A percentile compares a stretch with the other conserved stretches of the same genome.
Evolutionary conservation across 2,797 vertebrate species (phyloP).

Genomic region (Glyptemys insculpta): DNA sequence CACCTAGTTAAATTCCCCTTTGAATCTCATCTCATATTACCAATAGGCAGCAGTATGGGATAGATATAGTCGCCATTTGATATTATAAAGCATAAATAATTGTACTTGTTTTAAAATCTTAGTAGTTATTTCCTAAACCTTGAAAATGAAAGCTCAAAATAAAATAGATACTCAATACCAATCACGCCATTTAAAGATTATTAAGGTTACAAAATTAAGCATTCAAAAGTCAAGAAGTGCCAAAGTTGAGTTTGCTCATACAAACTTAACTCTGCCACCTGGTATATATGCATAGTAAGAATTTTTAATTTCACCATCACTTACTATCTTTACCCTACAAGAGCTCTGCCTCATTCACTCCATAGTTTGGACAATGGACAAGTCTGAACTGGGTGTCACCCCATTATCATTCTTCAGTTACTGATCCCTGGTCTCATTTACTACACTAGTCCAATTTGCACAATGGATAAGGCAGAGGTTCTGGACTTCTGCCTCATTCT

Average conservation of each 20-base stretch:
- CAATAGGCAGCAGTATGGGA: conserved; percentile 22
- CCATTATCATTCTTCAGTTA: background rate
- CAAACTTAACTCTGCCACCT: background rate
- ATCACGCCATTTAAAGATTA: background rate
- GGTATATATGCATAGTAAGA: background rate
- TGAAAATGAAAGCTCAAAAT: background rate
- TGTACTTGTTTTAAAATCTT: conserved; percentile 18
- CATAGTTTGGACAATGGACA: background rate
- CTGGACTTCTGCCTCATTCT: background rate
- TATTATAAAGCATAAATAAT: conserved; percentile 34
- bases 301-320: background rate
- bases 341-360: background rate
- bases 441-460: background rate
- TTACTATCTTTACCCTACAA: background rate
- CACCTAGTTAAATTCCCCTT: background rate
- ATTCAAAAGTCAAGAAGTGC: background rate
- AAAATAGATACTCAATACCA: background rate
- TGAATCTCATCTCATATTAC: conserved; percentile 38
- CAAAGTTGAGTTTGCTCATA: background rate
- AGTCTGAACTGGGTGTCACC: background rate
- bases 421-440: background rate
- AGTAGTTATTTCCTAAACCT: conserved; percentile 32
- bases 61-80: background rate
- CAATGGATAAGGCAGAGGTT: background rate
- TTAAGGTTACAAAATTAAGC: conserved; percentile 18